Percentiles rank a stretch among this genome's conserved stretches.
Evolutionary conservation across 2,797 vertebrate genomes (phyloP).

Genomic region (Tauraco hartlaubi): DNA sequence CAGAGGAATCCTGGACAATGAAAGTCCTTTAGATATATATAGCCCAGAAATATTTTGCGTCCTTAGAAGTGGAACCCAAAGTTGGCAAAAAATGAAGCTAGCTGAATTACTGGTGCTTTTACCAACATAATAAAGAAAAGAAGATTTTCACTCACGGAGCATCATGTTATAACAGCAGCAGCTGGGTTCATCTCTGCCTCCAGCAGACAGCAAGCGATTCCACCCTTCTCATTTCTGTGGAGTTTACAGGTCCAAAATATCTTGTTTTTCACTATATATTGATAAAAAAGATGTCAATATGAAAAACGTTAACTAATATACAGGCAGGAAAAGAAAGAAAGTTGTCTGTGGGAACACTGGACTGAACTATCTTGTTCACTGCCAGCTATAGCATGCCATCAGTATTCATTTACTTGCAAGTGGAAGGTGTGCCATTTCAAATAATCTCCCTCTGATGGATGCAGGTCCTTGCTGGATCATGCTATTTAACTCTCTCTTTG

Average conservation of each 20-base stretch:
- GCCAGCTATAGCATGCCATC: neutral
- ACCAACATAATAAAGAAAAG: neutral
- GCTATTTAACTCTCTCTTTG: constrained; percentile 11
- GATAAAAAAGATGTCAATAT: neutral
- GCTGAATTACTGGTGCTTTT: neutral
- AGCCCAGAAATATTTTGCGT: neutral
- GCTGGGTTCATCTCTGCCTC: neutral
- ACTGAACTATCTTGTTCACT: neutral
- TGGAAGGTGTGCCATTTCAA: constrained; percentile 53
- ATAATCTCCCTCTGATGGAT: constrained; percentile 15
- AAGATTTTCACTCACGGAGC: neutral
- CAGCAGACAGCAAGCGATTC: neutral
- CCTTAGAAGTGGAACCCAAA: neutral
- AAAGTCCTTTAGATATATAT: neutral
- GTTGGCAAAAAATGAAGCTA: neutral
- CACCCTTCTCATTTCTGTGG: neutral
- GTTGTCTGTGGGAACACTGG: neutral
- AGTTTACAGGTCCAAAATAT: neutral
- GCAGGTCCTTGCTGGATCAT: neutral
- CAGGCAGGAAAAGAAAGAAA: neutral
- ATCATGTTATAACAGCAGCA: neutral
- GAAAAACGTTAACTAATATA: neutral
- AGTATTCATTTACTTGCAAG: neutral
- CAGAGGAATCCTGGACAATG: neutral
- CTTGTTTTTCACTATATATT: neutral